Conservation (phyloP, 2,888 invertebrate genomes). For the Euplexia lucipara region DNA sequence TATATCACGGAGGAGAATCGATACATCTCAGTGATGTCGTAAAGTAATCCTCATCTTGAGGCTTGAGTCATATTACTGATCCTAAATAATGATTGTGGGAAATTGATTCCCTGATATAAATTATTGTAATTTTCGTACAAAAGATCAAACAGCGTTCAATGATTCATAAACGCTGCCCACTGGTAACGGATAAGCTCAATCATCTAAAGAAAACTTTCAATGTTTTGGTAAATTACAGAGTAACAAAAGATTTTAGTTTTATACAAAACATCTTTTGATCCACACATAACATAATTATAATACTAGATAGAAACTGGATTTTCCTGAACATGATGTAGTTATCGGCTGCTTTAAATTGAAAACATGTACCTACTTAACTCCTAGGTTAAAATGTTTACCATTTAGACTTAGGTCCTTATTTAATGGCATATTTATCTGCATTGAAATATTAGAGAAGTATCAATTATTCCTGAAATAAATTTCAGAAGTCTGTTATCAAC, state of each 20-base stretch:
- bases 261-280: neutral
- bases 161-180: slow-evolving; percentile 20
- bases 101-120: slow-evolving; percentile 31
- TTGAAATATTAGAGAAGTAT: too few species aligned
- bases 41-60: slow-evolving; percentile 21
- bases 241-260: slow-evolving; percentile 13
- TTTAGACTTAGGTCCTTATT: too few species aligned
- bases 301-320: neutral
- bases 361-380: too few species aligned
- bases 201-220: slow-evolving; percentile 32
- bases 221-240: slow-evolving; percentile 24
- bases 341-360: too few species aligned
- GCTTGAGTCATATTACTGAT: slow-evolving; percentile 14
- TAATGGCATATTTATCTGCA: too few species aligned
- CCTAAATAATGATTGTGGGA: slow-evolving; percentile 17
- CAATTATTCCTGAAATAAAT: too few species aligned
- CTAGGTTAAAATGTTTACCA: too few species aligned
- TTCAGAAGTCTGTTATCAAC: too few species aligned
- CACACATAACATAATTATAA: too few species aligned
- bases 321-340: neutral
- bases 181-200: slow-evolving; percentile 7
- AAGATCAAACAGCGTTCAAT: slow-evolving; percentile 40
- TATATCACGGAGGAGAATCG: slow-evolving; percentile 37
- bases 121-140: slow-evolving; percentile 38
- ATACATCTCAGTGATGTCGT: slow-evolving; percentile 24